A percentile compares a stretch with the other conserved stretches of the same genome.
Evolutionary conservation across 2,113 vertebrate genomes (phyloP).

Genomic region (Leptodactylus fuscus): DNA sequence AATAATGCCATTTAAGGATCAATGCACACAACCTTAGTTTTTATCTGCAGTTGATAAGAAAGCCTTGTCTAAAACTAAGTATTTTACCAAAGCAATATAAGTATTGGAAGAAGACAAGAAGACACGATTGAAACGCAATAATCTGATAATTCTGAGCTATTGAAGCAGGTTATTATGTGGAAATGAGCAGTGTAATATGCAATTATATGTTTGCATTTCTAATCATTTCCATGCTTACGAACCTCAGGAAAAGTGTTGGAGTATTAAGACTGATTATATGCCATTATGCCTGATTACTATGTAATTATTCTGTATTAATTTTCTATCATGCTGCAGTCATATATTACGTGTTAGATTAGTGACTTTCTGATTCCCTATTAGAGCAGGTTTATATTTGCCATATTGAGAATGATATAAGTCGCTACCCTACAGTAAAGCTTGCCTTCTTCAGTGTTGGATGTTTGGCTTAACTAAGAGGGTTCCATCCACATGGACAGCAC

Average conservation of each 20-base stretch:
- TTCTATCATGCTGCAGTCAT: neutral
- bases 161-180: neutral
- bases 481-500: too few relatives aligned
- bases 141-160: conserved; percentile 5
- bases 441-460: too few relatives aligned
- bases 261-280: neutral
- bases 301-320: neutral
- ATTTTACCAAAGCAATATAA: neutral
- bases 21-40: too few relatives aligned
- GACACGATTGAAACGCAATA: neutral
- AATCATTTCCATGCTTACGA: neutral
- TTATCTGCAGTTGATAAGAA: too few relatives aligned
- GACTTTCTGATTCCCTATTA: neutral
- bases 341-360: neutral
- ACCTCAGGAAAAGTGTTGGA: neutral
- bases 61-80: neutral
- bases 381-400: neutral
- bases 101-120: neutral
- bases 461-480: too few relatives aligned
- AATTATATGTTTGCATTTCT: conserved; percentile 25
- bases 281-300: neutral
- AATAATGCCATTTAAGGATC: too few relatives aligned
- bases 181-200: neutral
- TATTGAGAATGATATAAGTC: too few relatives aligned
- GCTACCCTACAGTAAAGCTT: too few relatives aligned